These are phyloP conservation scores for Phoebastria nigripes DNA, from an alignment of 2,797 vertebrate genomes.

Conservation along the genomic window DNA sequence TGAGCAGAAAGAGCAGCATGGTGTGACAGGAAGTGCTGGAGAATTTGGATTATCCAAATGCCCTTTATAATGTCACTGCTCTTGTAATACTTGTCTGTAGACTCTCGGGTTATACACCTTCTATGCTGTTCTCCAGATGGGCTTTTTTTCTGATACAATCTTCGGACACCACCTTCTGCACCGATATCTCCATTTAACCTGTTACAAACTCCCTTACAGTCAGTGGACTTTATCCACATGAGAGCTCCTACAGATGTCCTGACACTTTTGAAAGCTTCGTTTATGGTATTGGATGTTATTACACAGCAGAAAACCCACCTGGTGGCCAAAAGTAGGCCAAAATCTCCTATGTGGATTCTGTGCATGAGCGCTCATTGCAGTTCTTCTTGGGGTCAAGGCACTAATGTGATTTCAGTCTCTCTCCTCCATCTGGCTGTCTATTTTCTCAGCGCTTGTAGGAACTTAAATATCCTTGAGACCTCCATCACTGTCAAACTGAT, in stretches of 20 bases:
- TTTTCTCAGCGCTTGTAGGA: not conserved
- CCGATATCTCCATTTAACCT: not conserved
- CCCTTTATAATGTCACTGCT: not conserved
- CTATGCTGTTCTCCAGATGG: not conserved
- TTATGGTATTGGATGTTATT: not conserved
- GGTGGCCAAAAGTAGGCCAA: not conserved
- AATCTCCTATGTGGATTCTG: not conserved
- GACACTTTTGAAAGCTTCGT: not conserved
- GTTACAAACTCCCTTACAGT: not conserved
- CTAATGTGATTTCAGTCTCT: not conserved
- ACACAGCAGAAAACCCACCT: not conserved
- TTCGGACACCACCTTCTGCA: not conserved
- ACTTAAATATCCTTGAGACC: not conserved
- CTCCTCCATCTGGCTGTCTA: not conserved
- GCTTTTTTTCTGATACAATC: not conserved
- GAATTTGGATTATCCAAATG: not conserved
- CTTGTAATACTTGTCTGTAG: not conserved
- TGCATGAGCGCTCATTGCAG: not conserved
- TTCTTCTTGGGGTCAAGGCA: not conserved
- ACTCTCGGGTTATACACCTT: not conserved
- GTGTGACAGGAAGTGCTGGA: not conserved
- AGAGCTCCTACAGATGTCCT: not conserved
- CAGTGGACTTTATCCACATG: not conserved
- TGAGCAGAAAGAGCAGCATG: not conserved
- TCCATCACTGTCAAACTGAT: not conserved